A percentile compares a stretch with the other conserved stretches of the same genome.
phyloP scores from a whole-genome alignment of 2,888 invertebrate species.

The Caenorhabditis virilis region DNA sequence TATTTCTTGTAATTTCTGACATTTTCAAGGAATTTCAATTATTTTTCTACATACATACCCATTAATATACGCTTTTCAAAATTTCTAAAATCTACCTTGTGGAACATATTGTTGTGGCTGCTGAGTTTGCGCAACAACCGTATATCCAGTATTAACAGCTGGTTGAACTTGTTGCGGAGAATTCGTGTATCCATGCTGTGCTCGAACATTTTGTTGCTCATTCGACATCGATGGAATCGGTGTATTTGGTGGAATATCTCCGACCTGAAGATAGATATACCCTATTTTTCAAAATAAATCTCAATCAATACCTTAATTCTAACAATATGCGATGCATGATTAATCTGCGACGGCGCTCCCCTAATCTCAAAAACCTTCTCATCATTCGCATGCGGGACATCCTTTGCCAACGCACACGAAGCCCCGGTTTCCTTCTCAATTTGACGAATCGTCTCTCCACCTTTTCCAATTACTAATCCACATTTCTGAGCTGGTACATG shows the following conservation, averaged over 20 bases:
- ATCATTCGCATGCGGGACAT: conserved; percentile 78
- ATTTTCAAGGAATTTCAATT: not conserved
- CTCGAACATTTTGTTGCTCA: conserved; percentile 1
- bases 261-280: conserved; percentile 19
- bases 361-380: conserved; percentile 89
- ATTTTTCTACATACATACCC: not conserved
- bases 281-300: not conserved
- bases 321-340: conserved; percentile 91
- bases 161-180: not conserved
- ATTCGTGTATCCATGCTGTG: not conserved
- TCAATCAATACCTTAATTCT: conserved; percentile 81
- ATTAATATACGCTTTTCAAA: not conserved
- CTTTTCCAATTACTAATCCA: conserved; percentile 92
- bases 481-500: conserved; percentile 89
- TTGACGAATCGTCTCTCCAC: conserved; percentile 93
- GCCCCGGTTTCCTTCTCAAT: conserved; percentile 80
- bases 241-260: conserved; percentile 62
- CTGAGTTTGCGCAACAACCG: not conserved
- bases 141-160: not conserved
- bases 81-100: not conserved
- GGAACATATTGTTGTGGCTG: not conserved
- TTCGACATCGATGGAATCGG: conserved; percentile 53
- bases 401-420: conserved; percentile 90
- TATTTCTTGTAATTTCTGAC: not conserved
- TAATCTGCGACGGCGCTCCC: conserved; percentile 89